phyloP scores from a whole-genome alignment of 2,113 vertebrate species.

The Pangasianodon hypophthalmus region DNA sequence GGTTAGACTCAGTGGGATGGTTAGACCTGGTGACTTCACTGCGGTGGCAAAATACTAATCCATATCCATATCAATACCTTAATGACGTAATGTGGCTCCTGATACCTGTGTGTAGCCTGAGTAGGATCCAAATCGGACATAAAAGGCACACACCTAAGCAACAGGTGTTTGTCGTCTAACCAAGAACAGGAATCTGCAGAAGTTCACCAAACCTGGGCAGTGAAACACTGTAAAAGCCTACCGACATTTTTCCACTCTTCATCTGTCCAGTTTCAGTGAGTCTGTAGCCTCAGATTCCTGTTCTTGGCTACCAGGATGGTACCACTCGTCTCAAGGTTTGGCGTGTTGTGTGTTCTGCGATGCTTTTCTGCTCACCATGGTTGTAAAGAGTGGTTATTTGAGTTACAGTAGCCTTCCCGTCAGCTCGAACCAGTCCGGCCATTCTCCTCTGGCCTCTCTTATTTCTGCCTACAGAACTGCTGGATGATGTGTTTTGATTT shows the following conservation, averaged over 20 bases:
- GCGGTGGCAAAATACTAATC: too few relatives aligned
- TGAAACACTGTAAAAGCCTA: neutral
- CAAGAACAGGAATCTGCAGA: neutral
- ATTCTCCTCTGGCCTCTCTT: neutral
- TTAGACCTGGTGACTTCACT: neutral
- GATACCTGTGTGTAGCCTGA: neutral
- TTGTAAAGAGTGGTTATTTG: neutral
- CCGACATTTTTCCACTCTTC: neutral
- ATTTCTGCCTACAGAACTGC: too few relatives aligned
- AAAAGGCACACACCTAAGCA: neutral
- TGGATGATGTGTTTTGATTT: too few relatives aligned
- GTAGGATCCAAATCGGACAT: neutral
- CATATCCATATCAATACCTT: neutral
- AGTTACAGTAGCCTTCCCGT: neutral
- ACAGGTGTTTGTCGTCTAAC: neutral
- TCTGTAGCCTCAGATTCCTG: neutral
- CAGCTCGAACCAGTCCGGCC: too few relatives aligned
- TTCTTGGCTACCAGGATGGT: neutral
- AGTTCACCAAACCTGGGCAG: neutral
- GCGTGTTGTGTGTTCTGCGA: neutral
- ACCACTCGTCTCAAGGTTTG: neutral
- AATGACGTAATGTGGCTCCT: neutral
- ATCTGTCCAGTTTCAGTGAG: neutral
- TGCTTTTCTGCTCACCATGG: neutral
- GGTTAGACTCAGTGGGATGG: too few relatives aligned